Conservation (phyloP, 2,888 invertebrate genomes). For the Cylloceria caligata region DNA sequence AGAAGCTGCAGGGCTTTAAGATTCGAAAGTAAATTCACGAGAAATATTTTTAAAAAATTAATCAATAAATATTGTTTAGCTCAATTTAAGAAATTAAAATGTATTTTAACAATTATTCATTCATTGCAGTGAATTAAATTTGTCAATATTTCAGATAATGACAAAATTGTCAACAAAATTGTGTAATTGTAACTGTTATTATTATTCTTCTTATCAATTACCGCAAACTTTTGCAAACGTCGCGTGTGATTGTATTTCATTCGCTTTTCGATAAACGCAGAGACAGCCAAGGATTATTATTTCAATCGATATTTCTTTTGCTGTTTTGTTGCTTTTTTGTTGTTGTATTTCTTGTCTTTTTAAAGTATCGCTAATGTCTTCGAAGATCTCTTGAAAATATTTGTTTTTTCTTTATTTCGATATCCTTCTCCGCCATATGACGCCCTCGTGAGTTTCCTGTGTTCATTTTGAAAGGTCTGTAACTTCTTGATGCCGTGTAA, state of each 20-base stretch:
- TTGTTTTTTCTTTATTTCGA: neutral
- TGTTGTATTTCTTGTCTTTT: no score
- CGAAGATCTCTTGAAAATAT: neutral
- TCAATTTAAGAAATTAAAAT: no score
- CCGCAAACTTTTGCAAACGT: neutral
- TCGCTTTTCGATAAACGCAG: neutral
- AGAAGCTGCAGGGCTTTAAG: neutral
- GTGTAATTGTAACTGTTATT: neutral
- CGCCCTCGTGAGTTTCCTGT: neutral
- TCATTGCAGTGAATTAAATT: no score
- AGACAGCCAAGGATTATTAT: neutral
- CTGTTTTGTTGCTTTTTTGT: no score
- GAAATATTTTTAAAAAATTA: no score
- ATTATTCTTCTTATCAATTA: neutral
- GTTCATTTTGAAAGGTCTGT: slow-evolving; percentile 2
- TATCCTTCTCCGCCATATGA: neutral
- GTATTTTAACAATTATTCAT: no score
- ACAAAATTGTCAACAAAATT: neutral
- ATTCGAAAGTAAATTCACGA: neutral
- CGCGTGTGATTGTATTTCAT: neutral
- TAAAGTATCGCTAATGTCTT: neutral
- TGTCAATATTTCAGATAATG: no score
- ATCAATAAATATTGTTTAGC: no score
- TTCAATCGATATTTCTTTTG: neutral
- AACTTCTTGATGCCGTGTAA: slow-evolving; percentile 9